Evolutionary conservation across 2,888 invertebrate genomes (phyloP).

Genomic region (Polyommatus iphigenia): DNA sequence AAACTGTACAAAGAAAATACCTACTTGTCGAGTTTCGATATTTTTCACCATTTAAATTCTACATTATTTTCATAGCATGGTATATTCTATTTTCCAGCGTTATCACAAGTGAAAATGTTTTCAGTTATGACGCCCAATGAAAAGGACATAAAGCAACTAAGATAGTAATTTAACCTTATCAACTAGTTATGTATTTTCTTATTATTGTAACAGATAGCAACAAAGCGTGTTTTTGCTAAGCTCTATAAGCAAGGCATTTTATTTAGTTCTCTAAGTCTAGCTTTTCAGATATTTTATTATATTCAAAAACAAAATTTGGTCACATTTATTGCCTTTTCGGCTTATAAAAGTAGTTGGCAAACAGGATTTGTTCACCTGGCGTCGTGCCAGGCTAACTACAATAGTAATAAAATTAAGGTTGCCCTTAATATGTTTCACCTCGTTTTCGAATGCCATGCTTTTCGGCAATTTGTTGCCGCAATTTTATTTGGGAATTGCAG

Average conservation of each 20-base stretch:
- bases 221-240: neutral
- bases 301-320: neutral
- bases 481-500: neutral
- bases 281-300: neutral
- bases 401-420: constrained; percentile 31
- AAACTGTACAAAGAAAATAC: neutral
- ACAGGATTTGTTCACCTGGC: constrained; percentile 26
- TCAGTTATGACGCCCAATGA: neutral
- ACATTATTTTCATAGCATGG: too few species aligned
- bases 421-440: constrained; percentile 27
- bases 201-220: neutral
- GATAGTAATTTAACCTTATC: neutral
- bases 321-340: constrained; percentile 18
- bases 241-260: neutral
- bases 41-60: neutral
- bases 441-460: constrained; percentile 21
- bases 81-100: too few species aligned
- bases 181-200: neutral
- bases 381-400: constrained; percentile 26
- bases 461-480: constrained; percentile 11
- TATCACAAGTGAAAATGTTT: neutral
- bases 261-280: neutral
- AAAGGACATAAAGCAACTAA: neutral
- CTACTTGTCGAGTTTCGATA: neutral
- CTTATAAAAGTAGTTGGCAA: constrained; percentile 17